These are phyloP conservation scores for Neria commutata DNA, from an alignment of 2,888 invertebrate genomes.

Conservation along the genomic window DNA sequence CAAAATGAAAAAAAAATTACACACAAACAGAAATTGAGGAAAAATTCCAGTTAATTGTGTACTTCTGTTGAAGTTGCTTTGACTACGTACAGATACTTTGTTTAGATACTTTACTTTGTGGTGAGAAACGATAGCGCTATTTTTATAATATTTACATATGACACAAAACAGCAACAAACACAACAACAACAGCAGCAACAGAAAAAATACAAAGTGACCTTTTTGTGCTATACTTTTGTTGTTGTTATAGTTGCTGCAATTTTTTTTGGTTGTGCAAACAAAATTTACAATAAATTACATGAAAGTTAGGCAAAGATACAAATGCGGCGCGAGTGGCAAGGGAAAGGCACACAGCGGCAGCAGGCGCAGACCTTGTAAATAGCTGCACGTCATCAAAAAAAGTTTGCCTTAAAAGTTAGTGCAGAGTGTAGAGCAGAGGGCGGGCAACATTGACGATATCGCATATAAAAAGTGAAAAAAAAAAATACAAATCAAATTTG, in stretches of 20 bases:
- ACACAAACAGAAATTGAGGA: not conserved
- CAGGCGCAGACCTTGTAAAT: too few relatives aligned
- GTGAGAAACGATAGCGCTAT: too few relatives aligned
- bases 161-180: not conserved
- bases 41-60: slow-evolving; percentile 24
- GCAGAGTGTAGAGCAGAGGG: too few relatives aligned
- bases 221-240: not conserved
- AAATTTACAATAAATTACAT: not conserved
- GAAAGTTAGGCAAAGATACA: not conserved
- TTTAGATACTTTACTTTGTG: too few relatives aligned
- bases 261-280: too few relatives aligned
- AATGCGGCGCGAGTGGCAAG: too few relatives aligned
- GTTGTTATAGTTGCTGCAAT: not conserved
- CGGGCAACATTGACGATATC: slow-evolving; percentile 11
- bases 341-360: too few relatives aligned
- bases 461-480: slow-evolving; percentile 3
- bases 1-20: slow-evolving; percentile 9
- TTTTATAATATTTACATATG: not conserved
- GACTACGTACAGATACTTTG: too few relatives aligned
- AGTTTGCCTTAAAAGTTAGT: too few relatives aligned
- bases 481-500: slow-evolving; percentile 16
- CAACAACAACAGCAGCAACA: not conserved
- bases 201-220: too few relatives aligned
- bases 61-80: not conserved
- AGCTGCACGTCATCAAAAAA: not conserved